Evolutionary conservation across 1,140 invertebrate species (phyloP).

Genomic region (Chlorops oryzae): DNA sequence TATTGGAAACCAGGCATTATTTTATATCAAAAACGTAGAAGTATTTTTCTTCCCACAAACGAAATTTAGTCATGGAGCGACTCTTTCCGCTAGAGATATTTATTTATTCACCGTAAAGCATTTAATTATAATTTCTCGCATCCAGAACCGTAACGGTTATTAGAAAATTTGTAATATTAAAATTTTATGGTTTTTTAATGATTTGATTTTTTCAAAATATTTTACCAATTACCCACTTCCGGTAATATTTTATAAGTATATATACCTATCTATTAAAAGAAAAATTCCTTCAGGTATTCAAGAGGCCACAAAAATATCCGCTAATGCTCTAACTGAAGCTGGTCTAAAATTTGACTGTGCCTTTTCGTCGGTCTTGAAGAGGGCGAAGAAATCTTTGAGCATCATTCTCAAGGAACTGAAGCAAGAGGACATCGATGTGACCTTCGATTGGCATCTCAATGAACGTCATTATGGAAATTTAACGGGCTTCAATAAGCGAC

Average conservation of each 20-base stretch:
- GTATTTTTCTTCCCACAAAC: too few relatives aligned
- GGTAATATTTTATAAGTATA: too few relatives aligned
- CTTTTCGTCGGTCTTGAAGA: slow-evolving; percentile 60
- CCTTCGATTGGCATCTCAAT: slow-evolving; percentile 62
- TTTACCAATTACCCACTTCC: background rate
- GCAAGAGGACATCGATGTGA: slow-evolving; percentile 54
- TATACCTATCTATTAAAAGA: background rate
- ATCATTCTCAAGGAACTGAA: slow-evolving; percentile 56
- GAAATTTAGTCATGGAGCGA: too few relatives aligned
- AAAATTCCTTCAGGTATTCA: slow-evolving; percentile 55
- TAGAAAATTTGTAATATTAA: too few relatives aligned
- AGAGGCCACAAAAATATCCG: slow-evolving; percentile 62
- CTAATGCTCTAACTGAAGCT: slow-evolving; percentile 63
- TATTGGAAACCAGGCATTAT: too few relatives aligned
- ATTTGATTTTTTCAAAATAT: background rate
- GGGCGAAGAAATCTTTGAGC: slow-evolving; percentile 61
- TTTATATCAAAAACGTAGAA: too few relatives aligned
- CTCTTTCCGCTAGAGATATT: too few relatives aligned
- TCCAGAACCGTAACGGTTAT: too few relatives aligned
- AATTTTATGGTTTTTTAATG: too few relatives aligned
- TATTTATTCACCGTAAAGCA: too few relatives aligned
- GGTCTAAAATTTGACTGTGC: slow-evolving; percentile 64
- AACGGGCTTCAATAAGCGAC: slow-evolving; percentile 64
- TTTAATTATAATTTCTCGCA: too few relatives aligned
- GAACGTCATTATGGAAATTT: slow-evolving; percentile 69